Evolutionary conservation across 2,113 vertebrate species (phyloP).

Genomic region (Cephalopholis sonnerati): DNA sequence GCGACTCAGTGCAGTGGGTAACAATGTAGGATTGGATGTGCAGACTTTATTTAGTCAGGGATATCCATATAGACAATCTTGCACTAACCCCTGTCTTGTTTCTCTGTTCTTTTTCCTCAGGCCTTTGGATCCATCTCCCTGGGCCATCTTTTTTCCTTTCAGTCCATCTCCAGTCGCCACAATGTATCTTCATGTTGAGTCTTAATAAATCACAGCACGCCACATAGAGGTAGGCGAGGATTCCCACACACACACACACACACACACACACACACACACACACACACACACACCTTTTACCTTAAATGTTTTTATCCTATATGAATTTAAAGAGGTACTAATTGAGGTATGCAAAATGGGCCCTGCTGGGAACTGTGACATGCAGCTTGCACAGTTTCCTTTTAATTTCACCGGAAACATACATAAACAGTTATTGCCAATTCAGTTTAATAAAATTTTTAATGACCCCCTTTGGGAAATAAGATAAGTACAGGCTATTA

Average conservation of each 20-base stretch:
- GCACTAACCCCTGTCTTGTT: slow-evolving; percentile 27
- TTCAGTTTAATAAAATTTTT: slow-evolving; percentile 39
- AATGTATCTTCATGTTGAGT: slow-evolving; percentile 73
- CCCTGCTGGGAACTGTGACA: slow-evolving; percentile 37
- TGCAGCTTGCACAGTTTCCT: slow-evolving; percentile 10
- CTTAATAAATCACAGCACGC: slow-evolving; percentile 52
- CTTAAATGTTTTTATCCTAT: not conserved
- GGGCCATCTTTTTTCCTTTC: slow-evolving; percentile 20
- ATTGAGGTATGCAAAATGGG: slow-evolving; percentile 1
- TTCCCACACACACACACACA: not conserved
- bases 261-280: no score
- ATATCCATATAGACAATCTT: not conserved
- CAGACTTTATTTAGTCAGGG: not conserved
- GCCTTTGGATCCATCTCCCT: slow-evolving; percentile 39
- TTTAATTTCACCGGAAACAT: slow-evolving; percentile 53
- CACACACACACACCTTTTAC: not conserved
- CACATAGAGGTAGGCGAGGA: slow-evolving; percentile 70
- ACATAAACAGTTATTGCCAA: slow-evolving; percentile 48
- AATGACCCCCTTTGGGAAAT: slow-evolving; percentile 55
- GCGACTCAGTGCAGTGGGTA: not conserved
- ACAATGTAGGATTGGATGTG: not conserved
- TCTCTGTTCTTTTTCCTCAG: slow-evolving; percentile 54
- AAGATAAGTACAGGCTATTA: slow-evolving; percentile 17
- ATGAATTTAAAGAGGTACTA: not conserved
- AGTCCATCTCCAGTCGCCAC: slow-evolving; percentile 24